Evolutionary conservation across 2,888 invertebrate species (phyloP).

Genomic region (Carpatolechia fugitivella): DNA sequence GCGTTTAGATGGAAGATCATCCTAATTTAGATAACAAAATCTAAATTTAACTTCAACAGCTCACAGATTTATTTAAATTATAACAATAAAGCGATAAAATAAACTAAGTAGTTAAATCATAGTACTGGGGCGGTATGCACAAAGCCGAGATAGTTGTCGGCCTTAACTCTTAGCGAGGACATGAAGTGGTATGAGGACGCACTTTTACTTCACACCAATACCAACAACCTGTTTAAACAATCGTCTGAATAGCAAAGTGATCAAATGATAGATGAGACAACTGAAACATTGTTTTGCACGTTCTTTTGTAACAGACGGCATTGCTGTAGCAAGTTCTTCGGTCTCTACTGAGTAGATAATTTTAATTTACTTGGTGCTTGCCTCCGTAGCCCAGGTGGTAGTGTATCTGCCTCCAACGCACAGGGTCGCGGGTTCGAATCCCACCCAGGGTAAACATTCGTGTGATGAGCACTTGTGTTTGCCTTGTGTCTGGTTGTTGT

Average conservation of each 20-base stretch:
- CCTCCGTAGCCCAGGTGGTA: too few relatives aligned
- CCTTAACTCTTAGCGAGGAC: constrained; percentile 66
- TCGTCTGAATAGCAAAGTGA: background rate
- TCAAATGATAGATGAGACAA: background rate
- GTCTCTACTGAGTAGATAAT: too few relatives aligned
- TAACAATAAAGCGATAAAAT: background rate
- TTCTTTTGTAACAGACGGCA: background rate
- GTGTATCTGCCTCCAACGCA: too few relatives aligned
- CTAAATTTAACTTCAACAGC: background rate
- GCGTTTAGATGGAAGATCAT: too few relatives aligned
- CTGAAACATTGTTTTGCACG: background rate
- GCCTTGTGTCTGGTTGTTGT: too few relatives aligned
- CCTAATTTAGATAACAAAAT: too few relatives aligned
- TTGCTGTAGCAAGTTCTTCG: too few relatives aligned
- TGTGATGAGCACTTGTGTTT: too few relatives aligned
- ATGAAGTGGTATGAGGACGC: constrained; percentile 43
- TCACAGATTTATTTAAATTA: background rate
- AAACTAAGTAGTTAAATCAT: constrained; percentile 1
- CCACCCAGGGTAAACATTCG: too few relatives aligned
- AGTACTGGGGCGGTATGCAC: constrained; percentile 22
- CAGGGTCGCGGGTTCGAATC: too few relatives aligned
- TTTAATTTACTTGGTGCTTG: too few relatives aligned
- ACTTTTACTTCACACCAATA: constrained; percentile 45
- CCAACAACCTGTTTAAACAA: constrained; percentile 4
- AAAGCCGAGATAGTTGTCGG: constrained; percentile 65